Evolutionary conservation across 2,113 vertebrate genomes (phyloP).

Genomic region (Hoplias malabaricus): DNA sequence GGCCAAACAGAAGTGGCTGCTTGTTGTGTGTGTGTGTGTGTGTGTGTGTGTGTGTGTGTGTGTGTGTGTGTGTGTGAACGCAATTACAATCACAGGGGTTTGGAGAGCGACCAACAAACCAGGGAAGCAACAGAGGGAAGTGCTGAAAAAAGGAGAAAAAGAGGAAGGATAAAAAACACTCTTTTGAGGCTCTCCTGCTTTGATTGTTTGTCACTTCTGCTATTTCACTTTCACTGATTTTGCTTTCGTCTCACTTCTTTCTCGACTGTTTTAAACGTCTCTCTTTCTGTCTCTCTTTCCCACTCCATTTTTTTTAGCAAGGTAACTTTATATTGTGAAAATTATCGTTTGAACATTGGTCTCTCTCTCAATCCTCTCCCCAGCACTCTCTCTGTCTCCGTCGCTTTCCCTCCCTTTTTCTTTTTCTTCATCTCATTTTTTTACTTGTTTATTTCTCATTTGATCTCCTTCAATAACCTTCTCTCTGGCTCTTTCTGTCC

Average conservation of each 20-base stretch:
- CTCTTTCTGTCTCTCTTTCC: not conserved
- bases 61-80: constrained; percentile 42
- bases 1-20: constrained; percentile 37
- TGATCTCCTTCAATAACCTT: not conserved
- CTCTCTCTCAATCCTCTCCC: constrained; percentile 29
- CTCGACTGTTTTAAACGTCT: constrained; percentile 26
- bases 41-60: constrained; percentile 28
- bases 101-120: constrained; percentile 44
- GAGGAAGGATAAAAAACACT: constrained; percentile 2
- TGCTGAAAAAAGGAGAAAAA: not conserved
- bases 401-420: not conserved
- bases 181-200: constrained; percentile 28
- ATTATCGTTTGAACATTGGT: no score
- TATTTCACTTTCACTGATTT: constrained; percentile 54
- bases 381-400: not conserved
- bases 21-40: constrained; percentile 31
- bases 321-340: no score
- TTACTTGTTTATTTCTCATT: no score
- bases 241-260: constrained; percentile 3
- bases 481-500: not conserved
- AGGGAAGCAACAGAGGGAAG: constrained; percentile 22
- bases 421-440: not conserved
- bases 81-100: constrained; percentile 49
- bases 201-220: constrained; percentile 65
- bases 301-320: constrained; percentile 28